These are phyloP conservation scores for Coluber constrictor DNA, from an alignment of 2,797 vertebrate genomes.

Conservation along the genomic window DNA sequence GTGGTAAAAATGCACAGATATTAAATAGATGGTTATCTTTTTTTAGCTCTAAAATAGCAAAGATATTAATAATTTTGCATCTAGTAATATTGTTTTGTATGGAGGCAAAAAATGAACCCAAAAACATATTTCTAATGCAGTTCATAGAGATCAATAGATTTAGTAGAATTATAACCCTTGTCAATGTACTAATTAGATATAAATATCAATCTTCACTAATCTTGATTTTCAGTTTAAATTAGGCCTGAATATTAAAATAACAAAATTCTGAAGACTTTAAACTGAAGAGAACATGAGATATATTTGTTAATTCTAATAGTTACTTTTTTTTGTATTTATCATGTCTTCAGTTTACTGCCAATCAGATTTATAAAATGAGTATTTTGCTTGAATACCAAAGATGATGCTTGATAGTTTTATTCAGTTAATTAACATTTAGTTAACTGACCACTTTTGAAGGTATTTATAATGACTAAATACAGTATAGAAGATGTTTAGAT, in stretches of 20 bases:
- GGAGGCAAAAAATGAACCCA: background rate
- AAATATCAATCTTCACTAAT: background rate
- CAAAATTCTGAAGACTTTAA: background rate
- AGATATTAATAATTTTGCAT: background rate
- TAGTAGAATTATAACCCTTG: background rate
- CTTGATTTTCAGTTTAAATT: background rate
- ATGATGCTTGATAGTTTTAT: background rate
- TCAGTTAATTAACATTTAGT: background rate
- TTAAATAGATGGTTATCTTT: background rate
- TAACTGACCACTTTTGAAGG: background rate
- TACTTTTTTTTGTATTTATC: background rate
- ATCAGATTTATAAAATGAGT: background rate
- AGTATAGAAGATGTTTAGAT: background rate
- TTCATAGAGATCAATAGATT: background rate
- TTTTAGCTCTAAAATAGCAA: background rate
- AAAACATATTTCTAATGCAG: background rate
- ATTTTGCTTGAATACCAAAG: background rate
- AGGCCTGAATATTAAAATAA: background rate
- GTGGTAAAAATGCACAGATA: background rate
- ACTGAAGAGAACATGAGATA: background rate
- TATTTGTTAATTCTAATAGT: background rate
- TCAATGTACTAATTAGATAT: background rate
- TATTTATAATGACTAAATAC: background rate
- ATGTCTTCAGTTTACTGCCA: background rate
- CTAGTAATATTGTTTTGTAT: background rate